Evolutionary conservation across 2,113 vertebrate species (phyloP).

Genomic region (Thalassoma bifasciatum): DNA sequence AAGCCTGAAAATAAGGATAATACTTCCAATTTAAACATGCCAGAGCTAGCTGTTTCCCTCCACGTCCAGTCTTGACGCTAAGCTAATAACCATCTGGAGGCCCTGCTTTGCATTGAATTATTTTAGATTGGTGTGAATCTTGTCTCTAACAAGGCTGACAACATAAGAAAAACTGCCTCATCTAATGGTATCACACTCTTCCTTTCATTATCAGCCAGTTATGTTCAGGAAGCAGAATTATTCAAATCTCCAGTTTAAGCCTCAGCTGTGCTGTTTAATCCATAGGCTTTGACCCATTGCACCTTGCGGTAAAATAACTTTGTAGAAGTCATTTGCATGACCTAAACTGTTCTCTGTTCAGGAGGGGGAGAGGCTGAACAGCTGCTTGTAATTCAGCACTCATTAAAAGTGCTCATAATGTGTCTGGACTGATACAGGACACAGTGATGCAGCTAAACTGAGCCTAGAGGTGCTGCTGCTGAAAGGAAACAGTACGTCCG

Average conservation of each 20-base stretch:
- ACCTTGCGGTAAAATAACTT: constrained; percentile 19
- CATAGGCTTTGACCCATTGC: constrained; percentile 4
- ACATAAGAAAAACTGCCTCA: neutral
- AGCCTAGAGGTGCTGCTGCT: constrained; percentile 25
- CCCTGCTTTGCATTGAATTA: neutral
- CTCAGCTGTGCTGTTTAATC: neutral
- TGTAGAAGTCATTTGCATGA: constrained; percentile 44
- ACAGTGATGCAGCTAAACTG: constrained; percentile 4
- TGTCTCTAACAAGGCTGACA: neutral
- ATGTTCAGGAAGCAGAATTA: neutral
- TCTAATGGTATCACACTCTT: too few species aligned
- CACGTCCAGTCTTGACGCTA: neutral
- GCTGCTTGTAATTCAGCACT: constrained; percentile 34
- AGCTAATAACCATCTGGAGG: neutral
- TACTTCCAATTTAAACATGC: too few species aligned
- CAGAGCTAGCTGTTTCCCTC: too few species aligned
- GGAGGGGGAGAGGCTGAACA: constrained; percentile 25
- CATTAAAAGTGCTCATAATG: constrained; percentile 38
- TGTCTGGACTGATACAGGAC: constrained; percentile 32
- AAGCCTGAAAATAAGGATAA: too few species aligned
- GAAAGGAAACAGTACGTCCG: constrained; percentile 30
- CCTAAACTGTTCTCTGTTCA: constrained; percentile 24
- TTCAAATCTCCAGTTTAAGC: neutral
- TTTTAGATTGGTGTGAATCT: neutral
- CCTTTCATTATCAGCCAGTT: neutral